These are phyloP conservation scores for Eptesicus fuscus DNA, from an alignment of 2,113 vertebrate species.

Conservation along the genomic window DNA sequence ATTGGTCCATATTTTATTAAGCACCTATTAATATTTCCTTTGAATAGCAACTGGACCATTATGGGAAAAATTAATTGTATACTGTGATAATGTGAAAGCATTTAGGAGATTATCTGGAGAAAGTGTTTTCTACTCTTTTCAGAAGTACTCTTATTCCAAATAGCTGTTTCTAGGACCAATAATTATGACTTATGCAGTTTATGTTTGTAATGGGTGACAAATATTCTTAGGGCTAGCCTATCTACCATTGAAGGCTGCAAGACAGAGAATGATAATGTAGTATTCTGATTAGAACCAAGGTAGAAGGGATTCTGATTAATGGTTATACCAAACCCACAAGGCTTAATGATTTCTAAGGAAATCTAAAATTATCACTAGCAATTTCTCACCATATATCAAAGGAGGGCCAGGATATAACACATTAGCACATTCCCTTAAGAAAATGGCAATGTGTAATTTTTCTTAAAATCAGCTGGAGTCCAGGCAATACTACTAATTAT, in stretches of 20 bases:
- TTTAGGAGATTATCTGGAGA: conserved; percentile 26
- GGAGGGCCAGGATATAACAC: not conserved
- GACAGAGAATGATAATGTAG: not conserved
- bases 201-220: not conserved
- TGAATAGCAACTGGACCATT: not conserved
- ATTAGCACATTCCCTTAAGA: not conserved
- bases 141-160: not conserved
- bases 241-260: not conserved
- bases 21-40: not conserved
- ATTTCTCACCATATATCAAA: conserved; percentile 35
- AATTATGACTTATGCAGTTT: conserved; percentile 25
- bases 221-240: not conserved
- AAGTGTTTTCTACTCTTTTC: not conserved
- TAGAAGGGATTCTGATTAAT: conserved; percentile 35
- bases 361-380: not conserved
- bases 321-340: conserved; percentile 12
- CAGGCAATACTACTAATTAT: not conserved
- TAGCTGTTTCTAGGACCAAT: not conserved
- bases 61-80: not conserved
- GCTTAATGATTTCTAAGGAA: conserved; percentile 31
- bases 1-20: not conserved
- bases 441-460: conserved; percentile 10
- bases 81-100: not conserved
- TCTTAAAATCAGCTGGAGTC: conserved; percentile 45
- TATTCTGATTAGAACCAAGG: not conserved